Evolutionary conservation across 1,140 invertebrate species (phyloP), one percentile per base, ranked within the genome.

Genomic region (Aphis craccivora): DNA sequence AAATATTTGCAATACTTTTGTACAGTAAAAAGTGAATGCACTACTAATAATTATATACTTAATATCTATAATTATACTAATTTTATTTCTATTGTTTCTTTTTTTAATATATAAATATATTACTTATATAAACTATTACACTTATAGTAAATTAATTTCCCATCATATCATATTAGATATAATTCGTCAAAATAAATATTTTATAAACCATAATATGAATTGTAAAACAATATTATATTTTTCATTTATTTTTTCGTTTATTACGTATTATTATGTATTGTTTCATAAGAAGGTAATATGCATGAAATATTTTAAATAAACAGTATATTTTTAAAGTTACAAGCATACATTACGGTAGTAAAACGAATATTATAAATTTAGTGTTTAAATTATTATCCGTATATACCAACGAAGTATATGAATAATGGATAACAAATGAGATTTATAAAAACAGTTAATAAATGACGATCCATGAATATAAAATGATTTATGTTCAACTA

Each of bases 381-480:
- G 23, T 40, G 35, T 84, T 84, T 48, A 87, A 30, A 87, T n/a
- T 48, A n/a, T 48, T 30, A 86, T 45, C 43, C 14, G 11, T 86
- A 8, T 86, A 8, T 87, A 45, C 35, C 30, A 76, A 87, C 43
- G 23, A 45, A 87, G n/a, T 53, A 43, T 89, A 43, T 89, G 87
- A 89, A 37, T 53, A 89, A 89, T 89, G 45, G n/a, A 53, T 89
- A 53, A 89, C 8, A 89, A 53, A 89, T 53, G 48, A 25, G 87
- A 53, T 53, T 53, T 89, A 89, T 89, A 40, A 43, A 45, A 89
- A 89, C 45, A 89, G 48, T 37, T 37, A 53, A 89, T 53, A 89
- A 89, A 89, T 89, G 87, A 53, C 22, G 40, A 53, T 89, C 48
- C 48, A 89, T 89, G 51, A 89, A 89, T 53, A 89, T 89, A 37